phyloP scores from a whole-genome alignment of 2,888 invertebrate genomes.

The Congeria kusceri region DNA sequence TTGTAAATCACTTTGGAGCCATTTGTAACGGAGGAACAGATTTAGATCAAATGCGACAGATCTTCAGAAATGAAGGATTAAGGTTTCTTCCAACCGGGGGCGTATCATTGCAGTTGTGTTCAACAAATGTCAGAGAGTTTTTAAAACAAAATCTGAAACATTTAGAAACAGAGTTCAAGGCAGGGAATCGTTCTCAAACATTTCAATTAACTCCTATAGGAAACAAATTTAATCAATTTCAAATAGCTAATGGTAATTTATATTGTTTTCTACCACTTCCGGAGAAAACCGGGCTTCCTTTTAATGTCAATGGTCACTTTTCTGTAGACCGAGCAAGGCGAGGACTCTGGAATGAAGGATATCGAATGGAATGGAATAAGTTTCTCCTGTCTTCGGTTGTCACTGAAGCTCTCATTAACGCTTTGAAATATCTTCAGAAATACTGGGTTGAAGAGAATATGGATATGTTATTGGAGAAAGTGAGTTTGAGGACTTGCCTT shows the following conservation, averaged over 20 bases:
- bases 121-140: too few species aligned
- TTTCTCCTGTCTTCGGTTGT: not conserved
- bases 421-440: not conserved
- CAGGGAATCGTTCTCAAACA: too few species aligned
- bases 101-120: conserved; percentile 39
- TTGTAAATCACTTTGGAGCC: conserved; percentile 74
- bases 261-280: conserved; percentile 80
- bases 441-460: not conserved
- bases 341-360: conserved; percentile 71
- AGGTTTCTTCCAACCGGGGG: conserved; percentile 10
- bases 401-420: not conserved
- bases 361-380: conserved; percentile 1
- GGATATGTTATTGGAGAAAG: not conserved
- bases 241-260: not conserved
- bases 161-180: too few species aligned
- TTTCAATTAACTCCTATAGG: too few species aligned
- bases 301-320: conserved; percentile 80
- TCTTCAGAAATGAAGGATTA: conserved; percentile 8
- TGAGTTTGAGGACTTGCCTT: not conserved
- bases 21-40: not conserved
- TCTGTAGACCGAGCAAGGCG: conserved; percentile 72
- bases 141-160: too few species aligned
- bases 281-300: conserved; percentile 72
- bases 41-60: not conserved
- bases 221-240: too few species aligned